A percentile compares a stretch with the other conserved stretches of the same genome.
Conservation (phyloP, 2,113 vertebrate genomes). For the Vidua macroura region DNA sequence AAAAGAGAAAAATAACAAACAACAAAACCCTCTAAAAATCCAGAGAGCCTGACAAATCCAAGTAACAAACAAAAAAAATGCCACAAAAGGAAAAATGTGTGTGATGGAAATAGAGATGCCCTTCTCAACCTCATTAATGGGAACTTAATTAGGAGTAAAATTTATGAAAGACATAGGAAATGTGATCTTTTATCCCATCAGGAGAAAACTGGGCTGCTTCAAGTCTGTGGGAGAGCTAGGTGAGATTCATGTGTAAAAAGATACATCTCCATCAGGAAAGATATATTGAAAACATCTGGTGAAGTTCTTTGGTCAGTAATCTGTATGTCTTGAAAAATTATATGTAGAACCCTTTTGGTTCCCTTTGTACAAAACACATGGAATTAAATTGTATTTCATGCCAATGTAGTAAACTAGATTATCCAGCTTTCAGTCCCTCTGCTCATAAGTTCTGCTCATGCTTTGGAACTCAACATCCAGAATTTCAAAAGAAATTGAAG, state of each 20-base stretch:
- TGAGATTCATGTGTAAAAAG: not conserved
- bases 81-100: not conserved
- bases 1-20: not conserved
- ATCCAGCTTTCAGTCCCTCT: not conserved
- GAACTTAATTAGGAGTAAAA: not conserved
- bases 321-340: not conserved
- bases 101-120: not conserved
- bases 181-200: not conserved
- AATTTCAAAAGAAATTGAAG: not conserved
- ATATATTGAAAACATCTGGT: slow-evolving; percentile 43
- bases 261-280: slow-evolving; percentile 25
- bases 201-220: not conserved
- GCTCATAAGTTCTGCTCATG: not conserved
- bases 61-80: not conserved
- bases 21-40: not conserved
- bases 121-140: not conserved
- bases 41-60: not conserved
- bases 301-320: not conserved
- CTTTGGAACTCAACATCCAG: not conserved
- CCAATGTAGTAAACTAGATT: not conserved
- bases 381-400: slow-evolving; percentile 10
- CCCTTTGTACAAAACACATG: not conserved
- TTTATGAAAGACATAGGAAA: not conserved
- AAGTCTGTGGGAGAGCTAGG: slow-evolving; percentile 17
- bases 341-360: not conserved